These are phyloP conservation scores for Oreortyx pictus DNA, from an alignment of 2,797 vertebrate species.

Conservation along the genomic window DNA sequence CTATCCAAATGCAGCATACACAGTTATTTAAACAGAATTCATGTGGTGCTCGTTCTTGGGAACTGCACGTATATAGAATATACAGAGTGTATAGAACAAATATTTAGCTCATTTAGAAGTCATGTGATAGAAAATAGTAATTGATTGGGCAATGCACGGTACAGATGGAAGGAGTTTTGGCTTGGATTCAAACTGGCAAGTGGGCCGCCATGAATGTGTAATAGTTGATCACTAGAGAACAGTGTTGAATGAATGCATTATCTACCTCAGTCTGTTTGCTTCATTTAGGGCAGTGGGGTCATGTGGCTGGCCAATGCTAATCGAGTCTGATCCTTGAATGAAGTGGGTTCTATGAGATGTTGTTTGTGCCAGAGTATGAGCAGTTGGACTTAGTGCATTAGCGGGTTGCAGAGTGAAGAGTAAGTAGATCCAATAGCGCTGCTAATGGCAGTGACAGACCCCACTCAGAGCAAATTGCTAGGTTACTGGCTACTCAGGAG, in stretches of 20 bases:
- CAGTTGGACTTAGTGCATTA: not conserved
- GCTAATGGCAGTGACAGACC: not conserved
- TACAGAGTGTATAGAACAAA: not conserved
- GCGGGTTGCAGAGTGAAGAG: not conserved
- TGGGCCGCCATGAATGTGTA: not conserved
- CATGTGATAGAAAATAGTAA: not conserved
- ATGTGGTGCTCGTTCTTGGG: not conserved
- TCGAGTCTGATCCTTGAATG: not conserved
- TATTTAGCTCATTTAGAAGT: not conserved
- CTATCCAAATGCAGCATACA: not conserved
- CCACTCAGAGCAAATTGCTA: not conserved
- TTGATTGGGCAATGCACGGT: not conserved
- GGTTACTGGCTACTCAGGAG: not conserved
- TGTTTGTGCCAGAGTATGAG: not conserved
- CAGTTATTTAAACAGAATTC: not conserved
- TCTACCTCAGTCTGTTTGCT: not conserved
- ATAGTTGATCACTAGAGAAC: not conserved
- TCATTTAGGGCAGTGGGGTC: not conserved
- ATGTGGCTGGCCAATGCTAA: not conserved
- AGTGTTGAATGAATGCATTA: not conserved
- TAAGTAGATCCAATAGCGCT: not conserved
- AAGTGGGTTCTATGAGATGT: not conserved
- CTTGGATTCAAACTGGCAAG: not conserved
- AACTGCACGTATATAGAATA: not conserved
- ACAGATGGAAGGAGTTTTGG: not conserved